These are phyloP conservation scores for Pantherophis alleghaniensis DNA, from an alignment of 2,797 vertebrate genomes.

Conservation along the genomic window DNA sequence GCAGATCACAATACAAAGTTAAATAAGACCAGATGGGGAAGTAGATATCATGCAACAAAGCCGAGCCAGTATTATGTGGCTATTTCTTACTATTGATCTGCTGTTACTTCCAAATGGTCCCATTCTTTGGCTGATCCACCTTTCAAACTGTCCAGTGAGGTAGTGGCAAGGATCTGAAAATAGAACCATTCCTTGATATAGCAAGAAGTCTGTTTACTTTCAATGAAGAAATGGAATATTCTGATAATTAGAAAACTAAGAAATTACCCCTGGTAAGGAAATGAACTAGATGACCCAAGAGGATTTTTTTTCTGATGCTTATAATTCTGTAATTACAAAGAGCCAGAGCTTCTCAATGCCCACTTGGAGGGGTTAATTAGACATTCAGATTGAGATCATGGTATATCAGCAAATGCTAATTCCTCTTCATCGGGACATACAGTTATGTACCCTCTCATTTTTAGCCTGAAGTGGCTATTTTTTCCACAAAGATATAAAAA, in stretches of 20 bases:
- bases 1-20: not conserved
- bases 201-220: not conserved
- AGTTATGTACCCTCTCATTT: constrained; percentile 22
- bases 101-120: not conserved
- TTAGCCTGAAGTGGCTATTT: constrained; percentile 1
- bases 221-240: constrained; percentile 16
- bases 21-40: not conserved
- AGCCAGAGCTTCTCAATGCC: constrained; percentile 8
- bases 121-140: not conserved
- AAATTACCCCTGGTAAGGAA: constrained; percentile 17
- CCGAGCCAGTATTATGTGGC: not conserved
- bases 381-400: constrained; percentile 40
- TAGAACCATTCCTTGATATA: not conserved
- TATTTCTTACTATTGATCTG: not conserved
- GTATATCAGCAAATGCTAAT: constrained; percentile 39
- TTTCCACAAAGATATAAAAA: constrained; percentile 11
- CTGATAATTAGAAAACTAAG: not conserved
- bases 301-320: constrained; percentile 32
- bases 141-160: not conserved
- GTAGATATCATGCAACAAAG: not conserved
- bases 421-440: not conserved
- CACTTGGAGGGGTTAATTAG: constrained; percentile 45
- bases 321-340: constrained; percentile 36
- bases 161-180: not conserved
- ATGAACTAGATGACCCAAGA: constrained; percentile 21